Percentiles rank a stretch among this genome's conserved stretches.
phyloP scores from a whole-genome alignment of 2,888 invertebrate genomes.

The Ryuthela nishihirai region DNA sequence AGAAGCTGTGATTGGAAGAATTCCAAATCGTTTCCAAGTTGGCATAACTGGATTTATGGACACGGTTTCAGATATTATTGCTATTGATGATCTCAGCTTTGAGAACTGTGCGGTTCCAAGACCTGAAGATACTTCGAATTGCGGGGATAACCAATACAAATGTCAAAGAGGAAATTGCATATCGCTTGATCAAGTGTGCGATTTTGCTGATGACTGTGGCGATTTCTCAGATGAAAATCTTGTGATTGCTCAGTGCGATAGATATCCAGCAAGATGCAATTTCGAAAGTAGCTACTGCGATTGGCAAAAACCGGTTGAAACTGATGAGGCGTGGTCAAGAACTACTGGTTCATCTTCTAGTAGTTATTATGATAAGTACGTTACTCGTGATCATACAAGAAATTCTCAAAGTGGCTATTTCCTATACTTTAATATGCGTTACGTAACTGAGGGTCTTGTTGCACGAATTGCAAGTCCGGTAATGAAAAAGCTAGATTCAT shows the following conservation, averaged over 20 bases:
- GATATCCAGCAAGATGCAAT: slow-evolving; percentile 28
- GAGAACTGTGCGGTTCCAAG: slow-evolving; percentile 26
- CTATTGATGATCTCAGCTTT: slow-evolving; percentile 36
- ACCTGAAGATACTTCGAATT: slow-evolving; percentile 1
- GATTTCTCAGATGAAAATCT: slow-evolving; percentile 34
- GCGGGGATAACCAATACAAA: slow-evolving; percentile 13
- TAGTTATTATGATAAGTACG: slow-evolving; percentile 2
- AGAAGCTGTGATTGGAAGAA: slow-evolving; percentile 21
- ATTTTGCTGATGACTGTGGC: slow-evolving; percentile 38
- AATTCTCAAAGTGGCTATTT: slow-evolving; percentile 28
- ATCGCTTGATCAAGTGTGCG: slow-evolving; percentile 18
- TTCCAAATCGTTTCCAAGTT: slow-evolving; percentile 18
- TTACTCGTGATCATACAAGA: slow-evolving; percentile 28
- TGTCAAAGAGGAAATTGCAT: slow-evolving; percentile 33
- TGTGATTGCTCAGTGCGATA: slow-evolving; percentile 16
- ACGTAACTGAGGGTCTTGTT: slow-evolving; percentile 6
- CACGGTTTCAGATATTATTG: slow-evolving; percentile 8
- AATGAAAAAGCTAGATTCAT: slow-evolving; percentile 11
- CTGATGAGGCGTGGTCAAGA: slow-evolving; percentile 2
- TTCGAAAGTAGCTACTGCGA: slow-evolving; percentile 32
- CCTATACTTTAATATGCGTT: slow-evolving; percentile 5
- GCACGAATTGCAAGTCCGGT: slow-evolving; percentile 21
- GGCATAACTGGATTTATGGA: slow-evolving; percentile 8
- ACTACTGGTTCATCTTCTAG: background rate
- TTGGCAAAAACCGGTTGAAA: slow-evolving; percentile 16